phyloP scores from a whole-genome alignment of 1,140 invertebrate species.

The Eriocheir sinensis region DNA sequence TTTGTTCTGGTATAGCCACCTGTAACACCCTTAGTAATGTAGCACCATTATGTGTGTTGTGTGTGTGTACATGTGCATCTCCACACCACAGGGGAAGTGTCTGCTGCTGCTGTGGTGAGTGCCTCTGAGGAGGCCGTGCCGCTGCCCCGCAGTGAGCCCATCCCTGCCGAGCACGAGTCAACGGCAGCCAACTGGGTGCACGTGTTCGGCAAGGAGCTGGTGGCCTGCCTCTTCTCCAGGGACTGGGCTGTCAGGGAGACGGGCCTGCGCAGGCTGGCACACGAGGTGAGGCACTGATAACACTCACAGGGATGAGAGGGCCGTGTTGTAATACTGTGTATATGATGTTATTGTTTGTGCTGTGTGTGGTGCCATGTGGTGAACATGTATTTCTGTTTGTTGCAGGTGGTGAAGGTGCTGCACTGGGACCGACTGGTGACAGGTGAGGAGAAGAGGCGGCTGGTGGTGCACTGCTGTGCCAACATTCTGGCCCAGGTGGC shows the following conservation, averaged over 20 bases:
- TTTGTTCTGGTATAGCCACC: too few relatives aligned
- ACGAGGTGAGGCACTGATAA: constrained; percentile 79
- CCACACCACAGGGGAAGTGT: constrained; percentile 80
- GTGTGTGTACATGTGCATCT: too few relatives aligned
- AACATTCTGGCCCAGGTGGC: constrained; percentile 82
- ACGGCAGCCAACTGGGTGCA: constrained; percentile 82
- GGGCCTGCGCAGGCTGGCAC: constrained; percentile 81
- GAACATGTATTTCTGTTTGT: background rate
- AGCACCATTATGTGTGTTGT: too few relatives aligned
- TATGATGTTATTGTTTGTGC: background rate
- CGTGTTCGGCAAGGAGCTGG: constrained; percentile 82
- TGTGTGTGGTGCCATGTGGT: background rate
- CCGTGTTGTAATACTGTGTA: background rate
- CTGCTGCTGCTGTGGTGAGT: constrained; percentile 70
- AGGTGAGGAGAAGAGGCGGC: constrained; percentile 74
- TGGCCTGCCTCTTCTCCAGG: constrained; percentile 82
- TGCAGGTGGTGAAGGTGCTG: constrained; percentile 76
- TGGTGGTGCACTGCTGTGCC: constrained; percentile 81
- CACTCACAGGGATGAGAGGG: background rate
- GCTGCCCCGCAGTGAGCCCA: constrained; percentile 81
- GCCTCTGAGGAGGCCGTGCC: constrained; percentile 77
- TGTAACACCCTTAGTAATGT: background rate
- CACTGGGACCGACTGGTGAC: constrained; percentile 76
- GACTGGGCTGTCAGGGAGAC: constrained; percentile 83
- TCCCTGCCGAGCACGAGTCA: constrained; percentile 81